phyloP scores from a whole-genome alignment of 2,113 vertebrate genomes.

The Suncus etruscus region DNA sequence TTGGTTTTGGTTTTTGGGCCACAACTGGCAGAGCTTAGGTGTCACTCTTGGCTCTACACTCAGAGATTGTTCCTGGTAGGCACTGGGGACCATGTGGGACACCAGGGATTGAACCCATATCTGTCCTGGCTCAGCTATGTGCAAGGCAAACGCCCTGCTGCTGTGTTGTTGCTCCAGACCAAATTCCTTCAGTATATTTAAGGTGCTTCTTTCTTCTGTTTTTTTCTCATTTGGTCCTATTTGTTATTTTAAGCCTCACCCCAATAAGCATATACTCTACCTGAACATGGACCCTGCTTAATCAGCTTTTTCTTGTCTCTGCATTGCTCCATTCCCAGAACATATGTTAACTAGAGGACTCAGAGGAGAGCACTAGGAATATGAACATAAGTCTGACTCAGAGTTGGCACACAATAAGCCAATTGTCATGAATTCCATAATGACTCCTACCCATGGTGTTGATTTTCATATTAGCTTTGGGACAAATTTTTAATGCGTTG shows the following conservation, averaged over 20 bases:
- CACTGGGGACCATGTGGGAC: too few species aligned
- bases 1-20: too few species aligned
- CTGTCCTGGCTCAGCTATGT: too few species aligned
- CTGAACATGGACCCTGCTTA: not conserved
- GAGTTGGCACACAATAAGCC: not conserved
- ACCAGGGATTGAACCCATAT: too few species aligned
- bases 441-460: not conserved
- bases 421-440: not conserved
- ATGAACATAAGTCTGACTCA: not conserved
- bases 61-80: too few species aligned
- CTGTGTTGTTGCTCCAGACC: too few species aligned
- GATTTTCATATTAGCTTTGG: conserved; percentile 14
- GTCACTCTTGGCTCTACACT: too few species aligned
- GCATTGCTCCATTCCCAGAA: too few species aligned
- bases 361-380: not conserved
- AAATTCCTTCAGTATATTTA: not conserved
- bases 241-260: not conserved
- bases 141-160: too few species aligned
- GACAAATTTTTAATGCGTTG: too few species aligned
- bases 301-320: not conserved
- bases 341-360: not conserved
- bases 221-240: not conserved
- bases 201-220: not conserved
- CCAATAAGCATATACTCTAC: not conserved
- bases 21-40: too few species aligned